Percentiles rank a stretch among this genome's conserved stretches.
These are phyloP conservation scores for Zele albiditarsus DNA, from an alignment of 2,888 invertebrate genomes.

Conservation along the genomic window DNA sequence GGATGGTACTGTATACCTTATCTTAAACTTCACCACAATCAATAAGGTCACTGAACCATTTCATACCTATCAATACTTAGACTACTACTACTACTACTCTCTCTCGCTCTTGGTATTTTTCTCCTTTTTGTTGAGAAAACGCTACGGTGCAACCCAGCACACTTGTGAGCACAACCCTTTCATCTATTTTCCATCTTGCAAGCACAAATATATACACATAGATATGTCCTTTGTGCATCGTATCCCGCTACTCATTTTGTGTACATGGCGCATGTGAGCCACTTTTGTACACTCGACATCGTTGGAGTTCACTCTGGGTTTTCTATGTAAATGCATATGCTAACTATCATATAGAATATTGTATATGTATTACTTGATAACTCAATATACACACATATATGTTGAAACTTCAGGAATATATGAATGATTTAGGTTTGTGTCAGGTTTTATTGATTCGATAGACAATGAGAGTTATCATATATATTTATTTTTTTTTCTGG, in stretches of 20 bases:
- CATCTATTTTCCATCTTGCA: conserved; percentile 21
- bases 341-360: too few relatives aligned
- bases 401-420: too few relatives aligned
- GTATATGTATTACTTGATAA: too few relatives aligned
- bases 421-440: not conserved
- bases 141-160: not conserved
- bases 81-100: too few relatives aligned
- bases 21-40: not conserved
- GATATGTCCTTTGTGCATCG: not conserved
- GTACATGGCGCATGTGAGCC: not conserved
- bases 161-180: conserved; percentile 24
- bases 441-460: not conserved
- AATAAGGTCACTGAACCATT: conserved; percentile 34
- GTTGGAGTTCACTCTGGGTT: not conserved
- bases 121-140: conserved; percentile 1
- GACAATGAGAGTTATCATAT: not conserved
- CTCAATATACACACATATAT: too few relatives aligned
- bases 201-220: not conserved
- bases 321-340: too few relatives aligned
- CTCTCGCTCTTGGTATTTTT: not conserved
- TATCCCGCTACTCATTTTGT: not conserved
- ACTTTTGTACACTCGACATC: not conserved
- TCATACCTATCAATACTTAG: not conserved
- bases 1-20: not conserved
- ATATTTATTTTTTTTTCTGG: not conserved